phyloP scores from a whole-genome alignment of 2,113 vertebrate genomes.

The Strix aluco region DNA sequence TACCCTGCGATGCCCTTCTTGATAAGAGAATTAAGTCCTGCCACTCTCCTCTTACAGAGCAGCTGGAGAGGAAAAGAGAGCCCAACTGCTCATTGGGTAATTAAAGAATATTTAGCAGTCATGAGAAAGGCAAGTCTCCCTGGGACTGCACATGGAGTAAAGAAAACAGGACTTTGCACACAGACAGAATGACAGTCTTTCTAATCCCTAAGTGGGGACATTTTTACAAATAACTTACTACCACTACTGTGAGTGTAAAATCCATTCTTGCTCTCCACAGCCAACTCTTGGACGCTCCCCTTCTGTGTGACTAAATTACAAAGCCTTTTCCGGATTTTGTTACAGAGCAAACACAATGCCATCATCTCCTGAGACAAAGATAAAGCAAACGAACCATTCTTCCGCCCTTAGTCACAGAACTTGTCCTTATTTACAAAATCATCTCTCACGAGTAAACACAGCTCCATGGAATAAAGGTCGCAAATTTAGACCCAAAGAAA shows the following conservation, averaged over 20 bases:
- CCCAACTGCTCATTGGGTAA: neutral
- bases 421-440: slow-evolving; percentile 20
- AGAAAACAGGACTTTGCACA: neutral
- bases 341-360: slow-evolving; percentile 38
- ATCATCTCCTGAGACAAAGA: slow-evolving; percentile 1
- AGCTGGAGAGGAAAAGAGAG: slow-evolving; percentile 23
- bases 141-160: neutral
- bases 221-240: neutral
- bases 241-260: neutral
- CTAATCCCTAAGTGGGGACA: neutral
- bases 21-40: slow-evolving; percentile 37
- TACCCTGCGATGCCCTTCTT: neutral
- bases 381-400: neutral
- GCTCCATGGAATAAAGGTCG: neutral
- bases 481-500: neutral
- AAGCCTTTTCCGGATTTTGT: slow-evolving; percentile 24
- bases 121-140: neutral
- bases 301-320: neutral
- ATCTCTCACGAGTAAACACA: neutral
- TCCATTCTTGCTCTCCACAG: neutral
- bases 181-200: neutral
- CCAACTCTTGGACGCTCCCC: neutral
- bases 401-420: neutral
- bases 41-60: neutral
- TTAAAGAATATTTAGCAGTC: neutral